phyloP scores from a whole-genome alignment of 2,113 vertebrate genomes.

The Cyanistes caeruleus region DNA sequence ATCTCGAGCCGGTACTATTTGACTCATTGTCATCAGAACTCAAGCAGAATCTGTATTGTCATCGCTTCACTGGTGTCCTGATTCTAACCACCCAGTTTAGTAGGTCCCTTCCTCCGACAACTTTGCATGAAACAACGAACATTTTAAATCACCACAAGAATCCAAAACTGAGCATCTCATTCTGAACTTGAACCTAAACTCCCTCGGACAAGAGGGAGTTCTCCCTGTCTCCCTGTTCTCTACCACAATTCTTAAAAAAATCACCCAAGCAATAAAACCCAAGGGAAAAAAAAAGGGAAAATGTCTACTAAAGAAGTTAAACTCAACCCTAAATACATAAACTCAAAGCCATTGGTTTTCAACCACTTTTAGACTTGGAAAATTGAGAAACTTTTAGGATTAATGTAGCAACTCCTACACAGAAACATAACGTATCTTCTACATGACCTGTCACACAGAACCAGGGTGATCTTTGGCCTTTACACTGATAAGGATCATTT shows the following conservation, averaged over 20 bases:
- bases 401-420: neutral
- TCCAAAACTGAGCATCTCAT: neutral
- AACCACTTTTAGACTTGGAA: neutral
- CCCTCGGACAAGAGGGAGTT: neutral
- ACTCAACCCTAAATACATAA: neutral
- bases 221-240: neutral
- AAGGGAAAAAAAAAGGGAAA: neutral
- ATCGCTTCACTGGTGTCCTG: neutral
- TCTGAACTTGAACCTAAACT: neutral
- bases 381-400: neutral
- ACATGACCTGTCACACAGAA: neutral
- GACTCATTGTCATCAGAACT: neutral
- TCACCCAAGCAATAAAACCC: neutral
- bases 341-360: neutral
- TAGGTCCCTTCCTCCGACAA: neutral
- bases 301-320: neutral
- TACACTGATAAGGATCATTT: neutral
- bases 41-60: rapidly evolving
- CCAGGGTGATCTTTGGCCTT: neutral
- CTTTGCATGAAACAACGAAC: neutral
- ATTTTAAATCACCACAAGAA: neutral
- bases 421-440: neutral
- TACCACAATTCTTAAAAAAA: neutral
- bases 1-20: neutral
- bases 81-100: neutral